phyloP scores from a whole-genome alignment of 2,888 invertebrate species.

The Carpatolechia fugitivella region DNA sequence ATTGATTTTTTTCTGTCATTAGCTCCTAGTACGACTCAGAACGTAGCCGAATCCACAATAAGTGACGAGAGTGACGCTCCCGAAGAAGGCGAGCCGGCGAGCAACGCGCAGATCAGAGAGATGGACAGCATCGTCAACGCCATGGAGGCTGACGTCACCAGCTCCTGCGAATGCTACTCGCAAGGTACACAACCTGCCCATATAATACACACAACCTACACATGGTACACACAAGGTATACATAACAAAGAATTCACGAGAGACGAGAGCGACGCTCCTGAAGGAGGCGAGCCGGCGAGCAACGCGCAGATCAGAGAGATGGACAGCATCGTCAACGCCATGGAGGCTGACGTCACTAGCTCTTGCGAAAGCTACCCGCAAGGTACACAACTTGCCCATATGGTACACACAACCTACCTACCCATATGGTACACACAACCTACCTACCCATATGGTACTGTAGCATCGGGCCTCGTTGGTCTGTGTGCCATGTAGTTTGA shows the following conservation, averaged over 20 bases:
- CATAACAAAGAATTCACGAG: conserved; percentile 55
- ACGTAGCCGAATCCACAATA: conserved; percentile 57
- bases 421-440: no score
- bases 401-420: no score
- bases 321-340: conserved; percentile 78
- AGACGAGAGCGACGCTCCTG: conserved; percentile 49
- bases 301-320: conserved; percentile 68
- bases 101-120: conserved; percentile 65
- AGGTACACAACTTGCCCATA: no score
- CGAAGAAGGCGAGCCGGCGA: conserved; percentile 57
- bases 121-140: conserved; percentile 79
- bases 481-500: no score
- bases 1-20: no score
- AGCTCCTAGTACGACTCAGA: conserved; percentile 31
- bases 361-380: no score
- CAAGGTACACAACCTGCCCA: no score
- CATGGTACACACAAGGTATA: no score
- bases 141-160: conserved; percentile 79
- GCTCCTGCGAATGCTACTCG: no score
- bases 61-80: conserved; percentile 49
- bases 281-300: conserved; percentile 59
- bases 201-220: no score
- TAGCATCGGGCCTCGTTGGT: no score
- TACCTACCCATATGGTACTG: no score
- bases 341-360: conserved; percentile 77